Base-by-base conservation (phyloP, 2,888 invertebrate genomes). In the Eilema griseolum region DNA sequence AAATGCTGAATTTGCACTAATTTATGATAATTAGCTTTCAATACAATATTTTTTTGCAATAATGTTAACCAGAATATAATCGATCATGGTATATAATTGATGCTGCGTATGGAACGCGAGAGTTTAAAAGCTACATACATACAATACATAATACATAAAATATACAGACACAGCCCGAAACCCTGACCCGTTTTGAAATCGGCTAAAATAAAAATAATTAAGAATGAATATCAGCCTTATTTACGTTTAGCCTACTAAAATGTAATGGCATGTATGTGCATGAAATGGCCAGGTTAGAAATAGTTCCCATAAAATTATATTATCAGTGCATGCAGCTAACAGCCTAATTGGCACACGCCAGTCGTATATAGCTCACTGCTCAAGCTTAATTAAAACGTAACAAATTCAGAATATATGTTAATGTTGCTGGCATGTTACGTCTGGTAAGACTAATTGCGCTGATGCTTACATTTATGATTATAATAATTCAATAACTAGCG, bases 241-340 rank as follows among this genome's bases (percentile, higher is more conserved):
- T 46, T 8, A n/a, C 52, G n/a, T n/a, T 52, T 52, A n/a, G 52
- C 20, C 20, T 52, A 52, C 20, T 52, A n/a, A 52, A 52, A 52
- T 52, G 52, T 20, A n/a, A 52, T 52, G n/a, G 52, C 7, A 52
- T 52, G n/a, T 20, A 52, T 52, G n/a, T 20, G 52, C 20, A n/a
- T 52, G 20, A 8, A 52, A 52, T 52, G 20, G n/a, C n/a, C 7
- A 52, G 46, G 52, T n/a, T 52, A 20, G n/a, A n/a, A 52, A 52
- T 52, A 52, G 52, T 20, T 20, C 46, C 5, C 52, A 52, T 52
- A 52, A 52, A 52, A 52, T 52, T 52, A 46, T 46, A 46, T n/a
- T 52, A 52, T 52, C n/a, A 52, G 52, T 52, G 52, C 52, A 52
- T n/a, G 52, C 52, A 52, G 52, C n/a, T 52, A 52, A n/a, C 41